These are phyloP conservation scores for Campylomormyrus tamandua DNA, from an alignment of 2,113 vertebrate genomes.

Conservation along the genomic window DNA sequence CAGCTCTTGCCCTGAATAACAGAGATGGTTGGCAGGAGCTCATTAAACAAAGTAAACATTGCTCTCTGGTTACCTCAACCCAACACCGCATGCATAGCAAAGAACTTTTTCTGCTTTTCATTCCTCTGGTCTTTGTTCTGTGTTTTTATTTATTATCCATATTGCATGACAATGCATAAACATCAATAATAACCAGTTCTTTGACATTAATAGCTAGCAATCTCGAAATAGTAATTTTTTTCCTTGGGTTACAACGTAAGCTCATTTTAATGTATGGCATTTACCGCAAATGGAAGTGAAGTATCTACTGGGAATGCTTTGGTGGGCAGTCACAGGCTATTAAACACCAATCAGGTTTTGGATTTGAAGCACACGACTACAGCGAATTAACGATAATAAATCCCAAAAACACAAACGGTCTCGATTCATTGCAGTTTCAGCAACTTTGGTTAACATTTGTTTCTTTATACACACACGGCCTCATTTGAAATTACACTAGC, in stretches of 20 bases:
- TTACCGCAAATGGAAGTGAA: background rate
- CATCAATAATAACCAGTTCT: background rate
- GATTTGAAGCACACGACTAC: background rate
- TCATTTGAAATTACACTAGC: background rate
- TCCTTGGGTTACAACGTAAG: background rate
- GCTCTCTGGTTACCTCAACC: background rate
- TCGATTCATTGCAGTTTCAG: background rate
- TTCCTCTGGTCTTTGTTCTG: background rate
- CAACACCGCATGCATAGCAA: background rate
- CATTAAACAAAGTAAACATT: background rate
- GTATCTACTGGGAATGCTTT: background rate
- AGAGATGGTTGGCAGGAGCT: background rate
- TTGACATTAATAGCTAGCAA: background rate
- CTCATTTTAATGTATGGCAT: background rate
- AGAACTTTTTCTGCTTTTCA: background rate
- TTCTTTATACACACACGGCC: background rate
- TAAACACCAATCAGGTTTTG: background rate
- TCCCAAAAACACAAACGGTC: background rate
- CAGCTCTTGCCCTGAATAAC: background rate
- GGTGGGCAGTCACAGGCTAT: background rate
- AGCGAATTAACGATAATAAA: background rate
- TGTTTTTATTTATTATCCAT: background rate
- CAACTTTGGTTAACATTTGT: background rate
- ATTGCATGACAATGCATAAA: background rate
- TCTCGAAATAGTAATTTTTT: background rate